Conservation (phyloP, 1,140 invertebrate species). For the Zaprionus nigranus region DNA sequence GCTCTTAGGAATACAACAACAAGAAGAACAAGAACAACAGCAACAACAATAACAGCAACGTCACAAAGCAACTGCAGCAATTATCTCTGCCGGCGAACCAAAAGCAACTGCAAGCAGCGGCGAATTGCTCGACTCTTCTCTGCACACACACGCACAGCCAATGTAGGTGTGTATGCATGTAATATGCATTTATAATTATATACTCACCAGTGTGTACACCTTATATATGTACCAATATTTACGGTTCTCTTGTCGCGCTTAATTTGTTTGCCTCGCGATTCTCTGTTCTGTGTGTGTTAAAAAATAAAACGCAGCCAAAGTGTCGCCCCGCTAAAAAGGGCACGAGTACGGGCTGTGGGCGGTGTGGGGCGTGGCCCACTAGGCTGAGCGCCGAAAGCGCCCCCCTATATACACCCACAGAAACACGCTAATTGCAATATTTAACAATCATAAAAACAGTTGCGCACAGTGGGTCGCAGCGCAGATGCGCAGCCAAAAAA, state of each 20-base stretch:
- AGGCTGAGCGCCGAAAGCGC: conserved; percentile 4
- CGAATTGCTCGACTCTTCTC: conserved; percentile 7
- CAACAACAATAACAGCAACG: not conserved
- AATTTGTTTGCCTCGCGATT: conserved; percentile 17
- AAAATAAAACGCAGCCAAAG: conserved; percentile 37
- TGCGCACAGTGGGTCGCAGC: conserved; percentile 4
- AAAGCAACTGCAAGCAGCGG: conserved; percentile 23
- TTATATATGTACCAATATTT: conserved; percentile 27
- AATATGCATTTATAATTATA: not conserved
- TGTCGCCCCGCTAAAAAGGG: conserved; percentile 10
- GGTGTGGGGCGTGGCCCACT: conserved; percentile 23
- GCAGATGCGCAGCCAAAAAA: not conserved
- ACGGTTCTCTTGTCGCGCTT: conserved; percentile 19
- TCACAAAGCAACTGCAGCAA: conserved; percentile 16
- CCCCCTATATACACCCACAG: conserved; percentile 11
- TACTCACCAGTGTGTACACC: conserved; percentile 6
- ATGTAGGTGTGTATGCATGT: conserved; percentile 4
- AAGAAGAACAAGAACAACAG: conserved; percentile 5
- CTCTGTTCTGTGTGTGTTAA: conserved; percentile 24
- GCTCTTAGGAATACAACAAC: conserved; percentile 5
- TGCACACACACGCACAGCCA: conserved; percentile 7
- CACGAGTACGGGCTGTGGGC: not conserved
- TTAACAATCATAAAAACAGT: conserved; percentile 18
- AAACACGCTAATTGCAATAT: conserved; percentile 35
- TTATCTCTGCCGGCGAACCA: conserved; percentile 22